phyloP scores from a whole-genome alignment of 2,888 invertebrate genomes.

The Macropis europaea region DNA sequence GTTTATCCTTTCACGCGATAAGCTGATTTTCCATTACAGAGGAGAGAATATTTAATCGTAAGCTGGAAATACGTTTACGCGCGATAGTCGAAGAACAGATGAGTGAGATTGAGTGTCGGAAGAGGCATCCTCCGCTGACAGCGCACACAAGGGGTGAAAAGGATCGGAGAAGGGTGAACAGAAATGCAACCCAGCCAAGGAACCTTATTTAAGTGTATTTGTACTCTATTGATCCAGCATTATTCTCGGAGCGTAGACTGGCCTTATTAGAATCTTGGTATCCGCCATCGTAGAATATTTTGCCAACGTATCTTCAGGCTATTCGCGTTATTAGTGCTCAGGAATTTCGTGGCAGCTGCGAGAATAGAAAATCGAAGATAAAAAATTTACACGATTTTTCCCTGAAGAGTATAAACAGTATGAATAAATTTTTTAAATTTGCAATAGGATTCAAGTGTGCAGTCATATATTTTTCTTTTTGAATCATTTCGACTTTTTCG shows the following conservation, averaged over 20 bases:
- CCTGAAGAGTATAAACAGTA: too few species aligned
- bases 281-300: too few species aligned
- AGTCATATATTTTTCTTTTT: too few species aligned
- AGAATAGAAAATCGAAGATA: too few species aligned
- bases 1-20: conserved; percentile 34
- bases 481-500: too few species aligned
- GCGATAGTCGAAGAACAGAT: conserved; percentile 33
- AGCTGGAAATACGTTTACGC: conserved; percentile 38
- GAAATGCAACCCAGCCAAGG: conserved; percentile 41
- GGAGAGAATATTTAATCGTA: conserved; percentile 49
- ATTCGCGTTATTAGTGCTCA: too few species aligned
- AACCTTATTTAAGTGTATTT: conserved; percentile 57
- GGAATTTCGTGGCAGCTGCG: too few species aligned
- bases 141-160: conserved; percentile 55
- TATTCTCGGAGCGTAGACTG: background rate
- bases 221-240: conserved; percentile 48
- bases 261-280: conserved; percentile 2
- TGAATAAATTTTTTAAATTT: too few species aligned
- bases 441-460: too few species aligned
- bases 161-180: conserved; percentile 39
- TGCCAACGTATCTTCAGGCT: too few species aligned
- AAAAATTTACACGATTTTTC: too few species aligned
- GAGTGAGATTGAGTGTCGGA: conserved; percentile 53
- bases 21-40: conserved; percentile 34
- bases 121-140: conserved; percentile 52